Conservation (phyloP, 1,140 invertebrate species). For the Euglossa dilemma region DNA sequence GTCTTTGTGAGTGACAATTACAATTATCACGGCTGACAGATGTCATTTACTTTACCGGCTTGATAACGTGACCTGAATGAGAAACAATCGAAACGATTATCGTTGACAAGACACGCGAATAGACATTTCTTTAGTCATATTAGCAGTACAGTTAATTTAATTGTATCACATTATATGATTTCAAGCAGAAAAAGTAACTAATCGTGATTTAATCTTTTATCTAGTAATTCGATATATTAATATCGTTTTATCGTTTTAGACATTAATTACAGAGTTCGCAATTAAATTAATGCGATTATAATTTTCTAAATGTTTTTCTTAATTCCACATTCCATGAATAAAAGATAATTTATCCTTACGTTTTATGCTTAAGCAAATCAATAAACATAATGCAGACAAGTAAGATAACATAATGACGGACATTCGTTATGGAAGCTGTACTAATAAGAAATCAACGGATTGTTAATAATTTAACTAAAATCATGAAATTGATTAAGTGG, state of each 20-base stretch:
- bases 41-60: slow-evolving; percentile 6
- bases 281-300: not conserved
- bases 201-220: no score
- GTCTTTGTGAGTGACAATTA: not conserved
- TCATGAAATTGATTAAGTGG: not conserved
- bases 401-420: not conserved
- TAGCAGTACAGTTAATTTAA: no score
- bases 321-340: no score
- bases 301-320: not conserved
- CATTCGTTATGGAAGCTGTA: not conserved
- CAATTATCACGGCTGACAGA: not conserved
- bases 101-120: not conserved
- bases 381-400: not conserved
- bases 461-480: not conserved
- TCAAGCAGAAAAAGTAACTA: no score
- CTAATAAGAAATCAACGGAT: not conserved
- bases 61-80: not conserved
- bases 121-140: not conserved
- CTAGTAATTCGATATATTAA: no score
- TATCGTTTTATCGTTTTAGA: not conserved
- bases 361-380: not conserved
- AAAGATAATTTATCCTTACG: no score
- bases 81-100: not conserved
- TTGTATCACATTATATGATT: no score
- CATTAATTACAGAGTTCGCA: no score